These are phyloP conservation scores for Ethmia dodecea DNA, from an alignment of 2,888 invertebrate species.

Conservation along the genomic window DNA sequence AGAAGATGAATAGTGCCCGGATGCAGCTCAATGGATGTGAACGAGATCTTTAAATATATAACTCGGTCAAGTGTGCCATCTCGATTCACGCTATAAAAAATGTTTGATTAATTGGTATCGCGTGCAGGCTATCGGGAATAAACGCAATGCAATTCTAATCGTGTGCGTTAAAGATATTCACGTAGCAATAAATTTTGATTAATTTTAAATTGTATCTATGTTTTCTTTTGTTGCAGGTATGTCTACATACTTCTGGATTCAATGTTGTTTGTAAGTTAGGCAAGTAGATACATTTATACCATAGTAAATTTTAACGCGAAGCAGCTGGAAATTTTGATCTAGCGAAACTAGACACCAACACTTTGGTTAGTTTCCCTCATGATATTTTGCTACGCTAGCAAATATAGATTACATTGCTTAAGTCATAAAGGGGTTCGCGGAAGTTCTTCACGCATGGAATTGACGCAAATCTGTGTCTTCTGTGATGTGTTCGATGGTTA, in stretches of 20 bases:
- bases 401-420: conserved; percentile 14
- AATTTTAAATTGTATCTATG: neutral
- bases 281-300: no score
- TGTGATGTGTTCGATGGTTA: conserved; percentile 29
- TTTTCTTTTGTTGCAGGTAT: conserved; percentile 8
- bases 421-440: conserved; percentile 9
- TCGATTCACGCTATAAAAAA: conserved; percentile 24
- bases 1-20: conserved; percentile 15
- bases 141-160: conserved; percentile 1
- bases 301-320: no score
- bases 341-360: no score
- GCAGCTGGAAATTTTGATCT: no score
- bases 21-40: conserved; percentile 27
- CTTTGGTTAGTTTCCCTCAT: no score
- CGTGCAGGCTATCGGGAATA: neutral
- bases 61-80: conserved; percentile 40
- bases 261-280: no score
- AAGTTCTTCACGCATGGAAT: conserved; percentile 18
- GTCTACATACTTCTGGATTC: no score
- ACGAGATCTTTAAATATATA: conserved; percentile 36
- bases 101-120: conserved; percentile 4
- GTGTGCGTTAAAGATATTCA: neutral
- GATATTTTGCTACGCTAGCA: conserved; percentile 3
- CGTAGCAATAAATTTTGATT: neutral
- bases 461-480: conserved; percentile 14